phyloP scores from a whole-genome alignment of 1,140 invertebrate species.

The Lasioglossum albipes region DNA sequence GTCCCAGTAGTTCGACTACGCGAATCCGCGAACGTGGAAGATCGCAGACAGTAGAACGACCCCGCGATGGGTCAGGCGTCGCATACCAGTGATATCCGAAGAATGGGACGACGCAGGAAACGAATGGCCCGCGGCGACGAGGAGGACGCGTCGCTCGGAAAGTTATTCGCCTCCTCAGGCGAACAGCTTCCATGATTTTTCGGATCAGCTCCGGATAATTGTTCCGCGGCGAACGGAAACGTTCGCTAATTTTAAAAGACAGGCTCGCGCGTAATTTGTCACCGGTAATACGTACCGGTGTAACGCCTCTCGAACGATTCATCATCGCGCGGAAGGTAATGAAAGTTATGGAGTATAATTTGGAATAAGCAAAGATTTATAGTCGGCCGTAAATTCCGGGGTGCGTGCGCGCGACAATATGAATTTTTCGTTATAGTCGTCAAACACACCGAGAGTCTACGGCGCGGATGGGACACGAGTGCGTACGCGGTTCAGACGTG shows the following conservation, averaged over 20 bases:
- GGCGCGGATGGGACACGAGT: no score
- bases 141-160: conserved; percentile 30
- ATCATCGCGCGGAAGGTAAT: conserved; percentile 45
- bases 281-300: conserved; percentile 45
- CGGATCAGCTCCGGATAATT: conserved; percentile 26
- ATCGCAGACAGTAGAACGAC: background rate
- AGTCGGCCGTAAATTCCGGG: conserved; percentile 45
- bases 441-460: background rate
- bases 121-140: conserved; percentile 40
- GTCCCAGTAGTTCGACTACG: no score
- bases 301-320: conserved; percentile 39
- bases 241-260: conserved; percentile 20
- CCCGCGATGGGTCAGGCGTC: conserved; percentile 4
- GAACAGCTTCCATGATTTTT: background rate
- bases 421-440: conserved; percentile 45
- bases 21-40: background rate
- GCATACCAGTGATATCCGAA: conserved; percentile 5
- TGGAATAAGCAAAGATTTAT: conserved; percentile 59
- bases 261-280: conserved; percentile 40
- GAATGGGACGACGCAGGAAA: conserved; percentile 18
- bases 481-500: no score
- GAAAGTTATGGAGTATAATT: conserved; percentile 60
- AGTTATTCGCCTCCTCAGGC: conserved; percentile 53
- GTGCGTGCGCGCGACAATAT: conserved; percentile 41
- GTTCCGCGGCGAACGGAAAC: conserved; percentile 35